Evolutionary conservation across 1,140 invertebrate species (phyloP).

Genomic region (Apis dorsata): DNA sequence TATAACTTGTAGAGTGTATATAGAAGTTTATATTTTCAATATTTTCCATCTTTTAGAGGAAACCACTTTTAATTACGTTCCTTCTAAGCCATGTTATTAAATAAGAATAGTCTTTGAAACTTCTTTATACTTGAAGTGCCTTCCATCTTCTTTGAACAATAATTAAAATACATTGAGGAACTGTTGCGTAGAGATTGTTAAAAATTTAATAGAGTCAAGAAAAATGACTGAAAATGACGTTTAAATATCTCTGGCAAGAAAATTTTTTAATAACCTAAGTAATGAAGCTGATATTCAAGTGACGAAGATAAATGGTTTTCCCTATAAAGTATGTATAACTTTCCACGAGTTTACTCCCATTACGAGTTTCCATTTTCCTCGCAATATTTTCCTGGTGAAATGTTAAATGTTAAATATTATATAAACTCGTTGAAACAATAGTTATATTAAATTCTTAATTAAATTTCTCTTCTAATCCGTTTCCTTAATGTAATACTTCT

Average conservation of each 20-base stretch:
- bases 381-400: background rate
- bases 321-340: constrained; percentile 10
- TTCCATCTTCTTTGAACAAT: background rate
- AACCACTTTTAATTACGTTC: too few relatives aligned
- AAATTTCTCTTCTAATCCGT: background rate
- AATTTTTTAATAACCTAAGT: constrained; percentile 33
- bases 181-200: background rate
- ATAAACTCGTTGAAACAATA: background rate
- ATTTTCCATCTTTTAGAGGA: too few relatives aligned
- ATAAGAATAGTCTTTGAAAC: too few relatives aligned
- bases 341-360: constrained; percentile 1
- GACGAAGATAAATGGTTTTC: constrained; percentile 32
- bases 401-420: background rate
- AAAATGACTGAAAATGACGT: constrained; percentile 1
- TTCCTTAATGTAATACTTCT: background rate
- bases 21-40: too few relatives aligned
- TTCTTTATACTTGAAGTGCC: background rate
- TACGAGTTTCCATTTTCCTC: background rate
- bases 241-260: background rate
- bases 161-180: background rate
- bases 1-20: too few relatives aligned
- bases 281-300: constrained; percentile 23
- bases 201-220: background rate
- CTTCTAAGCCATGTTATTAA: too few relatives aligned
- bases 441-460: background rate